These are phyloP conservation scores for Nephrotoma appendiculata DNA, from an alignment of 2,888 invertebrate genomes.

Conservation along the genomic window DNA sequence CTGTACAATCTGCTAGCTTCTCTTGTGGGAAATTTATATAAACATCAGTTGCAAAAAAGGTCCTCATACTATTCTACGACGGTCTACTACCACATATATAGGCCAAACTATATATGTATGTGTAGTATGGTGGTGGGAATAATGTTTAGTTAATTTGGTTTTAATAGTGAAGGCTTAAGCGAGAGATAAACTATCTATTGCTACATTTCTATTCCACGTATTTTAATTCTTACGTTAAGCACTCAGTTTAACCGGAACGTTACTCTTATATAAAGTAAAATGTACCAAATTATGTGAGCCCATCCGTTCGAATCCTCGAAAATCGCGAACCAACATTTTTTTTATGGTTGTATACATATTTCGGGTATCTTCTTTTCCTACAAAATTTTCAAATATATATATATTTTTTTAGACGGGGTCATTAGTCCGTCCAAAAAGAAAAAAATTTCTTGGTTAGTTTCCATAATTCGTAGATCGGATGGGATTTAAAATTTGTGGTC, in stretches of 20 bases:
- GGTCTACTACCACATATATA: neutral
- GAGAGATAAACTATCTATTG: neutral
- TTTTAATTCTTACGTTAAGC: neutral
- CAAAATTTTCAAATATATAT: neutral
- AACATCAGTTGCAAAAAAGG: neutral
- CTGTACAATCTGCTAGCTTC: slow-evolving; percentile 35
- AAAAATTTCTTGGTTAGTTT: neutral
- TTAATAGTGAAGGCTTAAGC: neutral
- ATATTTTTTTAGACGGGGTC: neutral
- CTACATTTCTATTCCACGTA: neutral
- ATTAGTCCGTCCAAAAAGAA: neutral
- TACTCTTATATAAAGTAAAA: neutral
- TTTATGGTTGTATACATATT: neutral
- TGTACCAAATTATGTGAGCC: neutral
- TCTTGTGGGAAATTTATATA: slow-evolving; percentile 24
- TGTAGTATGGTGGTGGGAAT: neutral
- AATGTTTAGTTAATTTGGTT: neutral
- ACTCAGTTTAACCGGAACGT: neutral
- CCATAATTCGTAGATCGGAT: neutral
- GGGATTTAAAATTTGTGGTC: neutral
- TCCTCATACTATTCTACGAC: neutral
- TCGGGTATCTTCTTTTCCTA: neutral
- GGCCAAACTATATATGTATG: neutral
- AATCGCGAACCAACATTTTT: neutral
- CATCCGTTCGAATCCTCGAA: neutral